Evolutionary conservation across 2,113 vertebrate species (phyloP), one percentile per base, ranked within the genome.

Genomic region (Leptobrachium leishanense): DNA sequence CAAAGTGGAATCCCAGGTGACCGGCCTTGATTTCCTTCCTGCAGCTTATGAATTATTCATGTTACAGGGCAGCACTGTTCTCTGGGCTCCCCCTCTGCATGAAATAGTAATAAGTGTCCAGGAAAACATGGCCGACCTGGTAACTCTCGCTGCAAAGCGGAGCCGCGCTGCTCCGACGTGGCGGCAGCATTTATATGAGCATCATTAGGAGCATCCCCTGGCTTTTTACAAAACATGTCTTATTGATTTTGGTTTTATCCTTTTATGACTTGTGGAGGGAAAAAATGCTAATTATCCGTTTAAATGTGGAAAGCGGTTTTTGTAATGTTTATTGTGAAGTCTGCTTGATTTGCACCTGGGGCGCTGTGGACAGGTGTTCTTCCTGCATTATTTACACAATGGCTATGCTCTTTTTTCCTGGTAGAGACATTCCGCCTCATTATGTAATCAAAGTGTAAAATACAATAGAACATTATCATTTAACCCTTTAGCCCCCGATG

Each of bases 221-320:
- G 39, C 65, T 42, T 20, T 43, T 68, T 68, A 68, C 10, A 43
- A 42, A 39, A 68, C 15, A 50, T 10, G 39, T 65, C 41, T 43
- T 8, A 20, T 6, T 15, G 20, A 15, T 44, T 65, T 59, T 62
- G 53, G 43, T 77, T 31, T 43, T 43, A 43, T n/a, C 13, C 53
- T 8, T 68, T 76, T 68, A 59, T 54, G 67, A 43, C n/a, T 50
- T 15, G 55, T 11, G 6, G 13, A 59, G 68, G 68, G 68, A 6
- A 63, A 31, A 70, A 63, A 77, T 77, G 68, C 55, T 70, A 77
- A 77, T 77, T 71, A 77, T 70, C 69, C 59, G 54, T 70, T 77
- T 77, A 63, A 77, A 62, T 53, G 57, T 50, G 54, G n/a, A 41
- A 63, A 46, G 54, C 53, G 8, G 62, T 12, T 4, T 41, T 40